Evolutionary conservation across 2,113 vertebrate species (phyloP).

Genomic region (Platysternon megacephalum): DNA sequence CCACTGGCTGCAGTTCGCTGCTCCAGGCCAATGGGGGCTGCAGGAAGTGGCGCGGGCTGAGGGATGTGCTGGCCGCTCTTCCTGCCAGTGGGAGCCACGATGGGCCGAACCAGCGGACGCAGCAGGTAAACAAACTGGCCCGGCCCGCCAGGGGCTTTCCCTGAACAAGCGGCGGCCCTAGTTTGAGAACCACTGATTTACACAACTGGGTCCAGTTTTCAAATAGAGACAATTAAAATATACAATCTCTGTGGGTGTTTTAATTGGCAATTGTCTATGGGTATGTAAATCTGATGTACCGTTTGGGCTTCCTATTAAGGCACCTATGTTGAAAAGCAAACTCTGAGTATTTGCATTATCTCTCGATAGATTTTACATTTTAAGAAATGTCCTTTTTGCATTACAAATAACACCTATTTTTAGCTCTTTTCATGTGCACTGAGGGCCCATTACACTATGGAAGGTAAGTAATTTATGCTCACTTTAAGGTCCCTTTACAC

Average conservation of each 20-base stretch:
- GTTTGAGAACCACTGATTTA: constrained; percentile 22
- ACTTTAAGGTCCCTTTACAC: constrained; percentile 11
- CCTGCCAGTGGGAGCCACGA: no score
- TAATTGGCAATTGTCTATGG: constrained; percentile 5
- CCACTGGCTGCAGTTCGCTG: no score
- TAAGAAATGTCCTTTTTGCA: constrained; percentile 43
- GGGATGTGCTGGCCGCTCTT: no score
- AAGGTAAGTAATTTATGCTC: constrained; percentile 4
- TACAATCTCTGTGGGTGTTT: background rate
- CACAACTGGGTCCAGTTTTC: background rate
- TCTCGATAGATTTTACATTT: constrained; percentile 43
- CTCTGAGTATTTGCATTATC: constrained; percentile 60
- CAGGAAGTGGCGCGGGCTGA: no score
- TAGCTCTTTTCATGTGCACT: constrained; percentile 64
- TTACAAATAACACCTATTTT: constrained; percentile 61
- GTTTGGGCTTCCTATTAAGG: constrained; percentile 37
- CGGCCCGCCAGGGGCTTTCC: no score
- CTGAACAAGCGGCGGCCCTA: no score
- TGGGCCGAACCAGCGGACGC: no score
- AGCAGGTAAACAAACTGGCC: no score
- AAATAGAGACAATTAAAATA: constrained; percentile 17
- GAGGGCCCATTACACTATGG: constrained; percentile 30
- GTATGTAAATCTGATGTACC: constrained; percentile 36
- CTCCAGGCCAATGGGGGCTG: no score
- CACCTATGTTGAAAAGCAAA: constrained; percentile 5